These are phyloP conservation scores for Nephrotoma guestfalica DNA, from an alignment of 2,888 invertebrate genomes.

Conservation along the genomic window DNA sequence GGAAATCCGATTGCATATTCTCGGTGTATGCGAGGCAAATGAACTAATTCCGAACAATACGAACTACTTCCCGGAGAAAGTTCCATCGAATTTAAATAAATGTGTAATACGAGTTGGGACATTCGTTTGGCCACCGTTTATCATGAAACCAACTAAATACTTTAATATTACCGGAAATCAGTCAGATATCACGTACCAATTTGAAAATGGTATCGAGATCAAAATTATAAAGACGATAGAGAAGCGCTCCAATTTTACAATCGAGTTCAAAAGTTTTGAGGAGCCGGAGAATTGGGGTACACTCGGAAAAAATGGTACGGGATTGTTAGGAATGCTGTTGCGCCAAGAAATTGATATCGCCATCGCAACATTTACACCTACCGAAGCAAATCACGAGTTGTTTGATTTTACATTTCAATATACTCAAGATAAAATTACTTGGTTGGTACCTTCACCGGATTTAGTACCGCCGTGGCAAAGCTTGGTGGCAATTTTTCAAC, in stretches of 20 bases:
- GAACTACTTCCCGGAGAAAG: background rate
- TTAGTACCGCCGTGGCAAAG: conserved; percentile 3
- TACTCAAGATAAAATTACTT: conserved; percentile 6
- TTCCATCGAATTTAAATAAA: background rate
- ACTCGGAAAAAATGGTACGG: background rate
- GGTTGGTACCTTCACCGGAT: conserved; percentile 4
- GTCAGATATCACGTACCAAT: background rate
- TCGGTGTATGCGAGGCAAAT: background rate
- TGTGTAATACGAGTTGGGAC: background rate
- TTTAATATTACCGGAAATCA: background rate
- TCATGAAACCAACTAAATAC: background rate
- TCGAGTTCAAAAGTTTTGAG: background rate
- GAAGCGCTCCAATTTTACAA: background rate
- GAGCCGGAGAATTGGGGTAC: conserved; percentile 6
- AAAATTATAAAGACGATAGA: background rate
- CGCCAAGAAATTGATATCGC: background rate
- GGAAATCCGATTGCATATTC: background rate
- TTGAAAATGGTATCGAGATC: conserved; percentile 5
- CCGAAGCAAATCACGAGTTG: background rate
- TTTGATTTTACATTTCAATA: conserved; percentile 8
- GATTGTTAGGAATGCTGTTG: conserved; percentile 3
- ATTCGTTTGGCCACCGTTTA: conserved; percentile 3
- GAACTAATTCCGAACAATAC: background rate
- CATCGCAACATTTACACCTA: conserved; percentile 4
- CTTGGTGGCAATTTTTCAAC: background rate